Base-by-base conservation (phyloP, 2,113 vertebrate species). In the Lepus timidus region DNA sequence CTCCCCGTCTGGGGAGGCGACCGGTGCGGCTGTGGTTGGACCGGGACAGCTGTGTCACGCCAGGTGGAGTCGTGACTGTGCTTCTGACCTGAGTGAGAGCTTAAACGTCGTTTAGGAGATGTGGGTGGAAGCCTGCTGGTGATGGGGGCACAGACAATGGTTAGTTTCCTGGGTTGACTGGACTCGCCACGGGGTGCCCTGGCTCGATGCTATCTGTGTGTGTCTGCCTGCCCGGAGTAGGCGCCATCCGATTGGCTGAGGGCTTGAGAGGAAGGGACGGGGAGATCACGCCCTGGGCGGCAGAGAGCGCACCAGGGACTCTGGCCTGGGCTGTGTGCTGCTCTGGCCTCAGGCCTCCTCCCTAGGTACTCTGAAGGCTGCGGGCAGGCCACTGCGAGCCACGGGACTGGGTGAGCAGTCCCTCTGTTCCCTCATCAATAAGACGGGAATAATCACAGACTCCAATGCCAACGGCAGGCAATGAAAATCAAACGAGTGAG, bases 381-480 rank as follows among this genome's bases (percentile, higher is more conserved):
- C 14, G 19, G 55, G 55, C 14, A 88, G 84, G 62, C 82, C 58
- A 9, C 51, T 19, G 3, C 9, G 10, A 29, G 49, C 20, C 64
- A 0, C 0, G 25, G 7, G 29, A 2, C 55, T 16, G 44, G 25
- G 25, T 29, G 11, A 33, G 14, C 33, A 49, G 0, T 33, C 9
- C 3, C 7, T 81, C 74, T 3, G 0, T 10, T 33, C 64, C 10
- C 62, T 58, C 51, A 20, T n/a, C 81, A 39, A 1, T 25, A 20
- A 49, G 39, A n/a, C 19, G 67, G 65, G 29, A 3, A 51, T 23
- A 14, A 29, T 2, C 36, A 13, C 3, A 55, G 20, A 1, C 0
- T 17, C n/a, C 10, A 3, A 27, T 36, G 74, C 23, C 31, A 20
- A 23, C 1, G 1, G 55, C 61, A 16, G 49, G 20, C 3, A 8